A percentile compares a stretch with the other conserved stretches of the same genome.
Evolutionary conservation across 2,888 invertebrate species (phyloP).

Genomic region (Stictocephala bisonia): DNA sequence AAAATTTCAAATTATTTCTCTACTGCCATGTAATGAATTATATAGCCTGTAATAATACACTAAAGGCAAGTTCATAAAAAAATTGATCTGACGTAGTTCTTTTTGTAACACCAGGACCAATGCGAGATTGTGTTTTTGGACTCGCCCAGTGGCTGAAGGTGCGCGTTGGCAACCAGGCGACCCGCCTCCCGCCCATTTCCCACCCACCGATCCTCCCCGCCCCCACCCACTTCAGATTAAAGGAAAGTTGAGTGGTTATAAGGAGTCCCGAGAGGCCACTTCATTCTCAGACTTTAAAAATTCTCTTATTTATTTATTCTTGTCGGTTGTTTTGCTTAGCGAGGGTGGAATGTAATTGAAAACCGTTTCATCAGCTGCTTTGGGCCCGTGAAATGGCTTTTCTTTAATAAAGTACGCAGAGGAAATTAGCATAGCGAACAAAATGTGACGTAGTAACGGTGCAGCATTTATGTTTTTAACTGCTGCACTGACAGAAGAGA

Average conservation of each 20-base stretch:
- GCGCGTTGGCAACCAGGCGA: not conserved
- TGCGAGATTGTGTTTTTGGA: slow-evolving; percentile 15
- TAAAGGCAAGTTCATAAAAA: too few species aligned
- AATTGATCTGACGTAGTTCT: too few species aligned
- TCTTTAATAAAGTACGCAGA: too few species aligned
- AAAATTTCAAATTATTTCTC: too few species aligned
- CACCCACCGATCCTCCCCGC: not conserved
- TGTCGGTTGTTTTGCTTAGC: slow-evolving; percentile 31
- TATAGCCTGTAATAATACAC: too few species aligned
- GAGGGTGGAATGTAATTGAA: slow-evolving; percentile 27
- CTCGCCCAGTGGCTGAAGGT: not conserved
- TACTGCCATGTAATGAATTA: too few species aligned
- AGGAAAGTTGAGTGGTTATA: slow-evolving; percentile 31
- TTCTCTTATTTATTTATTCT: slow-evolving; percentile 38
- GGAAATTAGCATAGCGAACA: too few species aligned
- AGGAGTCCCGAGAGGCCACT: slow-evolving; percentile 31
- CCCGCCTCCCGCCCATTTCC: not conserved
- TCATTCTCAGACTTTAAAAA: slow-evolving; percentile 37
- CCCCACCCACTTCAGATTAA: slow-evolving; percentile 2
- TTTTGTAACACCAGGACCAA: slow-evolving; percentile 30
- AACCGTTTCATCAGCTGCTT: slow-evolving; percentile 34
- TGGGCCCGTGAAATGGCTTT: slow-evolving; percentile 33
- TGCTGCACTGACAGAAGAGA: too few species aligned
- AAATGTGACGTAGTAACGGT: too few species aligned
- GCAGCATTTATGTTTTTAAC: too few species aligned